Conservation (phyloP, 2,113 vertebrate genomes). For the Furnarius figulus region DNA sequence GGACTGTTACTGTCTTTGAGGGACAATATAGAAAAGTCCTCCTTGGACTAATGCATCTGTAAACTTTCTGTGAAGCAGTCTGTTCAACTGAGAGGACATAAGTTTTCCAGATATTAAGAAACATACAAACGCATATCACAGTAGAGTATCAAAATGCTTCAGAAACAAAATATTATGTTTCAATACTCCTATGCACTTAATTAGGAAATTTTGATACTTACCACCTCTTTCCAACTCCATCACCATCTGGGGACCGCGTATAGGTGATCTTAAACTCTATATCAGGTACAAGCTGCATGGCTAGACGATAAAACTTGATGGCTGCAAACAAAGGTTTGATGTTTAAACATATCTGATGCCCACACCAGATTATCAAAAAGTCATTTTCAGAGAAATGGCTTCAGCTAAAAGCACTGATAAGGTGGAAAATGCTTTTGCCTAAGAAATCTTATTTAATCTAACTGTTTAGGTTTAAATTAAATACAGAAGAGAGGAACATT, state of each 20-base stretch:
- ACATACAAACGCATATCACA: background rate
- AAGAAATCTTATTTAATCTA: background rate
- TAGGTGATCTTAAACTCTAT: constrained; percentile 98
- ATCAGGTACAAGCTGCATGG: constrained; percentile 98
- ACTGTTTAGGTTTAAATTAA: background rate
- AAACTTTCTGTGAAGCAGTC: background rate
- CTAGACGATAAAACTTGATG: constrained; percentile 98
- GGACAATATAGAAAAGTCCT: background rate
- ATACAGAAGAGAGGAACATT: background rate
- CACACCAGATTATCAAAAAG: background rate
- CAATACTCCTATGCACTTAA: background rate
- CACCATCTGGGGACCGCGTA: constrained; percentile 86
- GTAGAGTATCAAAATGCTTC: background rate
- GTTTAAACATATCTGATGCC: background rate
- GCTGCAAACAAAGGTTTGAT: constrained; percentile 80
- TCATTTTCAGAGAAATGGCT: background rate
- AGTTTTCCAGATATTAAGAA: background rate
- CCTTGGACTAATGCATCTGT: background rate
- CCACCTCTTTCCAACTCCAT: constrained; percentile 86
- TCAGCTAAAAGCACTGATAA: background rate
- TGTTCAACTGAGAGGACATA: background rate
- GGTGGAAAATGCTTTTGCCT: background rate
- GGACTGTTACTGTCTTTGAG: background rate
- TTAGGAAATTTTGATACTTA: constrained; percentile 71
- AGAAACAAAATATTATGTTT: background rate